phyloP scores from a whole-genome alignment of 1,140 invertebrate species.

The Drosophila watanabei region DNA sequence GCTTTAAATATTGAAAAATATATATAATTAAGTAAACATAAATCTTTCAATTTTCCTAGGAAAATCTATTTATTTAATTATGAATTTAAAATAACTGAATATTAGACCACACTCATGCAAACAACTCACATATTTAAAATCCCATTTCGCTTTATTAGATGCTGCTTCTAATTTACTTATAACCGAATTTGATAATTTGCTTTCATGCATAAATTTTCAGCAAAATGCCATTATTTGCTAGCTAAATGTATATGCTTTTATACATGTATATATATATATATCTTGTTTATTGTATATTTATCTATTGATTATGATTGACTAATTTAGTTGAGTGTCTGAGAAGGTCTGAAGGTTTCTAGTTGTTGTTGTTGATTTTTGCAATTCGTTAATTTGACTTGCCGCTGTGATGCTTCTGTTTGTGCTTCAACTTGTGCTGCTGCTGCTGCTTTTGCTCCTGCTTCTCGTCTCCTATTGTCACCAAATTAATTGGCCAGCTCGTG shows the following conservation, averaged over 20 bases:
- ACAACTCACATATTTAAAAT: no score
- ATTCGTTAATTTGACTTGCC: conserved; percentile 26
- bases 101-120: background rate
- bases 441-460: background rate
- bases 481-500: conserved; percentile 47
- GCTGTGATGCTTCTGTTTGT: conserved; percentile 1
- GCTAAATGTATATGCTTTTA: background rate
- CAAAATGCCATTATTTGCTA: background rate
- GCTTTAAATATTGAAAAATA: no score
- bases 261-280: background rate
- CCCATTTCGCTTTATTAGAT: background rate
- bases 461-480: conserved; percentile 31
- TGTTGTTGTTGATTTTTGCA: conserved; percentile 37
- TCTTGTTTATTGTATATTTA: background rate
- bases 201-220: conserved; percentile 5
- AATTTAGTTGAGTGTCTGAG: conserved; percentile 26
- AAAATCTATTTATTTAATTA: background rate
- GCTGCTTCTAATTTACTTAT: background rate
- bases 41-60: background rate
- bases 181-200: background rate
- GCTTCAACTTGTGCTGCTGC: background rate
- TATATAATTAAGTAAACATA: background rate
- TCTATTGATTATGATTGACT: conserved; percentile 27
- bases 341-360: background rate
- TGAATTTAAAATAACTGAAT: background rate